These are phyloP conservation scores for Caretta caretta DNA, from an alignment of 2,113 vertebrate genomes.

Conservation along the genomic window DNA sequence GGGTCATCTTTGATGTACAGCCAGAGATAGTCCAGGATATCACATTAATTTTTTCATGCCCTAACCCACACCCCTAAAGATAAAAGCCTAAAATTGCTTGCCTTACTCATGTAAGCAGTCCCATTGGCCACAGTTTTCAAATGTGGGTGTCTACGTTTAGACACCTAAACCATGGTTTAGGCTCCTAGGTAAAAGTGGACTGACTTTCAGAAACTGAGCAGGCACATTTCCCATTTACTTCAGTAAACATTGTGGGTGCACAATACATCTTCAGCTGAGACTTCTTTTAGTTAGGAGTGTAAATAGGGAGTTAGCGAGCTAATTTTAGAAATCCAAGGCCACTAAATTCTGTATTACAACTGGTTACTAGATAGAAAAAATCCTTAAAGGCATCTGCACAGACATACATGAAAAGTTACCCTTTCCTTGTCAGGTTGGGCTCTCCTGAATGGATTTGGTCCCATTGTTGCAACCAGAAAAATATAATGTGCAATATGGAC, in stretches of 20 bases:
- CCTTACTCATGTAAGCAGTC: not conserved
- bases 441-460: not conserved
- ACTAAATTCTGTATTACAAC: not conserved
- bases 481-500: not conserved
- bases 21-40: not conserved
- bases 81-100: not conserved
- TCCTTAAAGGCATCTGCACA: not conserved
- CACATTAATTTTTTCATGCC: not conserved
- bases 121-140: not conserved
- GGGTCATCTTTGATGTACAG: not conserved
- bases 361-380: not conserved
- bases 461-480: not conserved
- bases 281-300: not conserved
- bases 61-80: not conserved
- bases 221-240: not conserved
- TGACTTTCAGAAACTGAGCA: constrained; percentile 1
- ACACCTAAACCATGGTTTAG: not conserved
- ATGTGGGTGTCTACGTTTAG: not conserved
- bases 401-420: not conserved
- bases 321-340: not conserved
- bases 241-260: not conserved
- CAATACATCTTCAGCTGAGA: not conserved
- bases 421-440: not conserved
- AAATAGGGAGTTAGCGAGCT: not conserved
- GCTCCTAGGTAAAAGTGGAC: not conserved